phyloP scores from a whole-genome alignment of 23 tunicate species.

The Oikopleura dioica region DNA sequence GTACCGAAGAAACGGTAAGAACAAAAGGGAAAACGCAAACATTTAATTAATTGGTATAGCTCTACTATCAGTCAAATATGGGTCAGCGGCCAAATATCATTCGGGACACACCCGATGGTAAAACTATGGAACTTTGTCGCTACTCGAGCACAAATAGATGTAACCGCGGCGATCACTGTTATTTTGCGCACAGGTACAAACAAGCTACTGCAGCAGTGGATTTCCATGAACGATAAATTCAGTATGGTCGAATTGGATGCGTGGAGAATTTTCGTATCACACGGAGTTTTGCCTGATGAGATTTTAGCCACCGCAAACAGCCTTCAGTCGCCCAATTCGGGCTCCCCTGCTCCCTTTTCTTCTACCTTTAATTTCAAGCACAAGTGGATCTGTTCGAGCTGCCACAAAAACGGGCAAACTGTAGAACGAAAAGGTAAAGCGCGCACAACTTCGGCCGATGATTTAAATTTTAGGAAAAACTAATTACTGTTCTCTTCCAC shows the following conservation, averaged over 20 bases:
- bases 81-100: not conserved
- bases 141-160: conserved; percentile 17
- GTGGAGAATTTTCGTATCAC: not conserved
- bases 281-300: not conserved
- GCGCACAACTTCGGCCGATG: too few relatives aligned
- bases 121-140: not conserved
- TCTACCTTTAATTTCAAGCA: conserved; percentile 19
- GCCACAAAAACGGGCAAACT: conserved; percentile 72
- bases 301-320: not conserved
- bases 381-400: conserved; percentile 57
- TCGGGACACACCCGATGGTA: not conserved
- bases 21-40: not conserved
- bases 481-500: too few relatives aligned
- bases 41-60: not conserved
- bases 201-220: conserved; percentile 28
- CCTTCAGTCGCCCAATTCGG: not conserved
- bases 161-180: conserved; percentile 58
- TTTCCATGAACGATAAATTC: too few relatives aligned
- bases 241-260: not conserved
- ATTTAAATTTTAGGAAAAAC: too few relatives aligned
- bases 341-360: not conserved
- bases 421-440: not conserved
- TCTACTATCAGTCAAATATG: not conserved
- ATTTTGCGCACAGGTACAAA: conserved; percentile 50
- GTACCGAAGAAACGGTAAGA: not conserved